phyloP scores from a whole-genome alignment of 2,888 invertebrate species.

The Phalera bucephala region DNA sequence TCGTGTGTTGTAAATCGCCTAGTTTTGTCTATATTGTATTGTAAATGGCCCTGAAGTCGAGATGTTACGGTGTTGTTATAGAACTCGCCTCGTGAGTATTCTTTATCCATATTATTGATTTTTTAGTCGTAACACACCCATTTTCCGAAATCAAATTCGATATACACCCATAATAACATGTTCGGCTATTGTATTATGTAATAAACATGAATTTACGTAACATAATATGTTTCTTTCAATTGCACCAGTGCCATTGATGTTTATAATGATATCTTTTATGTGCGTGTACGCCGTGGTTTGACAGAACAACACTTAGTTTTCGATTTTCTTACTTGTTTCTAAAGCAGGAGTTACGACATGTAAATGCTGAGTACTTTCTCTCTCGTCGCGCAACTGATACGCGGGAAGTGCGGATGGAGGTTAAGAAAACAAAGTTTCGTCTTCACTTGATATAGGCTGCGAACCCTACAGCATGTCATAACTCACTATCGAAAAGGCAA shows the following conservation, averaged over 20 bases:
- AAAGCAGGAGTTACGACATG: conserved; percentile 66
- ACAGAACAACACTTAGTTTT: conserved; percentile 37
- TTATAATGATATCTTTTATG: conserved; percentile 29
- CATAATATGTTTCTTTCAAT: conserved; percentile 25
- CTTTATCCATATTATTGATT: conserved; percentile 10
- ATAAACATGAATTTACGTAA: conserved; percentile 22
- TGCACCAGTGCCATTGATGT: conserved; percentile 30
- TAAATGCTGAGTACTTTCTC: conserved; percentile 62
- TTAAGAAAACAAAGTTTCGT: conserved; percentile 75
- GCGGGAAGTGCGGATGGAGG: conserved; percentile 64
- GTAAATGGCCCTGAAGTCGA: neutral
- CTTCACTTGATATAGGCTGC: conserved; percentile 52
- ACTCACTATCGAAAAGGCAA: neutral
- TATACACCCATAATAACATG: conserved; percentile 19
- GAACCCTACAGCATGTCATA: conserved; percentile 34
- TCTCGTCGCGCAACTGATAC: conserved; percentile 69
- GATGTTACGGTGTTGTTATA: neutral
- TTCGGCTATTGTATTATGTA: conserved; percentile 21
- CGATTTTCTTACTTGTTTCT: conserved; percentile 60
- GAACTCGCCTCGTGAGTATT: conserved; percentile 8
- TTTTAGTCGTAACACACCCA: conserved; percentile 14
- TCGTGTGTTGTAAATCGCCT: too few species aligned
- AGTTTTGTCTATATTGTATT: too few species aligned
- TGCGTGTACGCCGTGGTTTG: conserved; percentile 25
- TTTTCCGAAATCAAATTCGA: conserved; percentile 19